Base-by-base conservation (phyloP, 2,797 vertebrate genomes). In the Lophius americanus region DNA sequence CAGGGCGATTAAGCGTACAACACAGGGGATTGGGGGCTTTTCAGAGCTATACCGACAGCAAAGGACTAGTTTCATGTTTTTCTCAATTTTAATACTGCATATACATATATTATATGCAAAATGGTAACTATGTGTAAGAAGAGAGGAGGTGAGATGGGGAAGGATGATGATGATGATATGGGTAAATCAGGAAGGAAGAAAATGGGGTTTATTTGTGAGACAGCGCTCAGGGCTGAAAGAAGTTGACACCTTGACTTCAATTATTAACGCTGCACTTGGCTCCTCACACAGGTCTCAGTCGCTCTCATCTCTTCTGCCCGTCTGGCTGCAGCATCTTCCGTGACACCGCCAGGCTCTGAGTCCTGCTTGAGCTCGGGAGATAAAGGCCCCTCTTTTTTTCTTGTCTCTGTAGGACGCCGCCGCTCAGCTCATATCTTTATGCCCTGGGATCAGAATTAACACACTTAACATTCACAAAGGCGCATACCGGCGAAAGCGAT, bases 241-340 rank as follows among this genome's bases (percentile, higher is more conserved):
- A 73, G 79, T 72, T 43, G 80, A 86, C 87, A 85, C 84, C 83
- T 79, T 57, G 51, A 57, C 71, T 82, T 86, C 51, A 81, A 85
- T 88, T 88, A 88, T 88, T 89, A 82, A 89, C 58, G 39, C 3
- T 9, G 32, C 66, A 69, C 79, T 83, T 82, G 58, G 55, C 83
- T 88, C 82, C 82, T 69, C 57, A 68, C 83, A 81, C 76, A 67
- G 2, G 69, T 43, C 50, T 47, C 49, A 56, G 56, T 48, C 51
- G 35, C 12, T 41, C 54, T 52, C 58, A n/a, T 70, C 47, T 38
- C 36, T 43, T 13, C 9, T 35, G 9, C 70, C 56, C 54, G 10
- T 72, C 51, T 70, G 11, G 14, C 70, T 64, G 4, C 38, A 5
- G 36, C 54, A 60, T 75, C 65, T 75, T 73, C 2, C 33, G 69